Base-by-base conservation (phyloP, 2,113 vertebrate species). In the Monarcha castaneiventris region DNA sequence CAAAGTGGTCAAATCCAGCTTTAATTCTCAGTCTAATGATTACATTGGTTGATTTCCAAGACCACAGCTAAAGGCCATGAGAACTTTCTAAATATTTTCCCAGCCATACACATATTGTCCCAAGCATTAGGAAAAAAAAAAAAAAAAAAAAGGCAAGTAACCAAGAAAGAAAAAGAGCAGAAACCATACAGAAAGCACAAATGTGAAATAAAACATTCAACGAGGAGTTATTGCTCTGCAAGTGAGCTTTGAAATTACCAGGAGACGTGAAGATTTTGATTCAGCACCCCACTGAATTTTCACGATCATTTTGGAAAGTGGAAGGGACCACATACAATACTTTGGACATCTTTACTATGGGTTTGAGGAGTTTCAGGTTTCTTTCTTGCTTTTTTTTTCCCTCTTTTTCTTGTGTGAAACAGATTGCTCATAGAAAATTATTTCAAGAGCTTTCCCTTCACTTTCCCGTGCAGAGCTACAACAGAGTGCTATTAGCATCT, bases 1-100 rank as follows among this genome's bases (percentile, higher is more conserved):
- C 30, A 20, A 75, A 92, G 20, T 37, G 49, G 43, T 89, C 48
- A 89, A 95, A 93, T 84, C 35, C 72, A 89, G 56, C 66, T 90
- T 92, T 90, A 88, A 92, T 90, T 97, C 83, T 92, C 52, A 93
- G 64, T 25, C 59, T 78, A 62, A 73, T 90, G 83, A 96, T 96
- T 92, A 95, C 54, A 58, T 95, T 96, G 96, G 96, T 92, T 2
- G 0, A 75, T 75, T 78, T 96, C 96, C 96, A 96, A 92, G 80
- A 89, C 63, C 59, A 68, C 72, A 95, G 90, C 59, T 78, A 90
- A 96, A 93, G 88, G 82, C 88, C 90, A 94, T 93, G 87, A 94
- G 92, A 96, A 90, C 75, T 87, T 93, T 37, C 49, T 8, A 75
- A 92, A 78, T 82, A 84, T 92, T 95, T 96, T 96, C 90, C 73